Base-by-base conservation (phyloP, 2,797 vertebrate genomes). In the Merluccius polli region DNA sequence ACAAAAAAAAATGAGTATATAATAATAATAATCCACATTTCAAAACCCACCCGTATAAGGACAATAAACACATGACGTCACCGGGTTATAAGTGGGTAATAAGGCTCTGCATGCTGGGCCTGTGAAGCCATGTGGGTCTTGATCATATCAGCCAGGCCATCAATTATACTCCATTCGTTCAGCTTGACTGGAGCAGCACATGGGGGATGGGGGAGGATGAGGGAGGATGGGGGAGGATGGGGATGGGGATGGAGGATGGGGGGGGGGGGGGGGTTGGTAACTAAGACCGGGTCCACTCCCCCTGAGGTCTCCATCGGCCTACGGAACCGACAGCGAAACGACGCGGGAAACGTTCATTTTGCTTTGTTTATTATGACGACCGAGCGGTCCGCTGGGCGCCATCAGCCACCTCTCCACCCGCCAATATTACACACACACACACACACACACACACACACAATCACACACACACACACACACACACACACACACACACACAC, bases 281-380 rank as follows among this genome's bases (percentile, higher is more conserved):
- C n/a, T 18, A 48, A 21, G 15, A 48, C 41, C 41, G 41, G 41
- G 41, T 18, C 41, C 44, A 21, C 16, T 48, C 16, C 16, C 21
- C 16, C 44, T 48, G 44, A 48, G 16, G 21, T 6, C 44, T 48
- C 44, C 18, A 48, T 48, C n/a, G n/a, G n/a, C n/a, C n/a, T n/a
- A 18, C 44, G 16, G 44, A 48, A 48, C 16, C 44, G 21, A 48
- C 4, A 1, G 44, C 44, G 44, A 18, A 21, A 48, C 44, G 48
- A 6, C n/a, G 7, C 48, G 7, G 38, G 38, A 52, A n/a, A 52
- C 48, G 8, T 63, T 65, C 59, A 27, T 24, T 65, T 13, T 65
- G 59, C n/a, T n/a, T 65, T 24, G 59, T 65, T 65, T 65, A 27
- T 65, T 65, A 27, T 65, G 59, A 65, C 59, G 24, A 65, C 59